Evolutionary conservation across 2,797 vertebrate species (phyloP).

Genomic region (Silurus aristotelis): DNA sequence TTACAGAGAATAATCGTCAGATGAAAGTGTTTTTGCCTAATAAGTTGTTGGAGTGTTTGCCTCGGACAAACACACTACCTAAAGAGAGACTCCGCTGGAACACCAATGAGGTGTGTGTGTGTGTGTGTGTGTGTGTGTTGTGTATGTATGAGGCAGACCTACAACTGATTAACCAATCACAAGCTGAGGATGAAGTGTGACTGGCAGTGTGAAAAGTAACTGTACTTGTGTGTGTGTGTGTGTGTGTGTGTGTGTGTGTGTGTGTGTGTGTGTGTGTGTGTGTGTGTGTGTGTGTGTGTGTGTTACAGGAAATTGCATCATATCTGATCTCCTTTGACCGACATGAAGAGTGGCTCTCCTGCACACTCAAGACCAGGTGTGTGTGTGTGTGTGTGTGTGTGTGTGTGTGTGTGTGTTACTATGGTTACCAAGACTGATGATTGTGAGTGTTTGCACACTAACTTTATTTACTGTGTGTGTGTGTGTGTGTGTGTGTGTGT

Average conservation of each 20-base stretch:
- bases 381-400: slow-evolving; percentile 29
- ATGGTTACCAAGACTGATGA: too few relatives aligned
- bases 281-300: slow-evolving; percentile 9
- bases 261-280: background rate
- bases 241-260: slow-evolving; percentile 60
- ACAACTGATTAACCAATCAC: background rate
- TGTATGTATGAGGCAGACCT: background rate
- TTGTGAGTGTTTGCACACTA: too few relatives aligned
- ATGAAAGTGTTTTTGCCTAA: slow-evolving; percentile 87
- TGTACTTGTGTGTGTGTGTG: slow-evolving; percentile 18
- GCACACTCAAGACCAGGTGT: slow-evolving; percentile 83
- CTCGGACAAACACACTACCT: slow-evolving; percentile 75
- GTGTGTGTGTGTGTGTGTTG: background rate
- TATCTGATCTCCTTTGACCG: slow-evolving; percentile 86
- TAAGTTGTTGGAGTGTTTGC: slow-evolving; percentile 87
- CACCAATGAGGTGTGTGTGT: slow-evolving; percentile 78
- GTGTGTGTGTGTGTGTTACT: slow-evolving; percentile 59
- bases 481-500: background rate
- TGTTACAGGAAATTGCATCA: slow-evolving; percentile 83
- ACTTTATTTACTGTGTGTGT: background rate
- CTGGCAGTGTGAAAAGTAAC: too few relatives aligned
- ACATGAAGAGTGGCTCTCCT: slow-evolving; percentile 88
- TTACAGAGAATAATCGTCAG: slow-evolving; percentile 77
- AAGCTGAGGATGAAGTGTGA: background rate
- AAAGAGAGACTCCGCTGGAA: slow-evolving; percentile 87